Evolutionary conservation across 92 coral and sea anemone species (phyloP).

Genomic region (Actinostola sp.): DNA sequence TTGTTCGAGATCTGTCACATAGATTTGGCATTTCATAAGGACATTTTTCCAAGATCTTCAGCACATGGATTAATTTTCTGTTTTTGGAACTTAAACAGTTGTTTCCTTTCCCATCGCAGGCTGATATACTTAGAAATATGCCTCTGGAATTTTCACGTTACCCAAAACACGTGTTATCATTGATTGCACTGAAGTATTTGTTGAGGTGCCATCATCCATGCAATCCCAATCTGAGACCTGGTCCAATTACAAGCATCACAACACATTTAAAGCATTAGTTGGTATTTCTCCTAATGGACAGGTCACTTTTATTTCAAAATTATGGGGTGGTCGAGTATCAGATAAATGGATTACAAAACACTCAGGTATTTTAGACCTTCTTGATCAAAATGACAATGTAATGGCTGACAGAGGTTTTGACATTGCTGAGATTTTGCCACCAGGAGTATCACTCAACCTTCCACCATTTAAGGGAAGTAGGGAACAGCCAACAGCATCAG

Average conservation of each 20-base stretch:
- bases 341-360: conserved; percentile 55
- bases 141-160: conserved; percentile 50
- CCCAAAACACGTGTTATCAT: conserved; percentile 52
- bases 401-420: conserved; percentile 32
- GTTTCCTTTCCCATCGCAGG: conserved; percentile 56
- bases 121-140: conserved; percentile 44
- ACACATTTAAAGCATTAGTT: conserved; percentile 54
- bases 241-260: conserved; percentile 61
- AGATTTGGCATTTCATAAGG: conserved; percentile 48
- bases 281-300: conserved; percentile 57
- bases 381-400: not conserved
- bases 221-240: conserved; percentile 57
- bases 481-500: conserved; percentile 57
- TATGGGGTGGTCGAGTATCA: conserved; percentile 57
- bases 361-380: conserved; percentile 34
- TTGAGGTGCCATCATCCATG: conserved; percentile 64
- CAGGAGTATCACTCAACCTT: conserved; percentile 35
- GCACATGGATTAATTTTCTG: conserved; percentile 55
- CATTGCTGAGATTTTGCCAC: conserved; percentile 50
- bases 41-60: conserved; percentile 40
- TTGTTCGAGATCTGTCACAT: conserved; percentile 53
- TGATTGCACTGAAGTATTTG: conserved; percentile 57
- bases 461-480: conserved; percentile 67
- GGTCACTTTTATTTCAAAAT: conserved; percentile 3
- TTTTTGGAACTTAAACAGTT: conserved; percentile 37